Evolutionary conservation across 53 echinoderm and acorn worm species (phyloP).

Genomic region (Actinopyga echinites): DNA sequence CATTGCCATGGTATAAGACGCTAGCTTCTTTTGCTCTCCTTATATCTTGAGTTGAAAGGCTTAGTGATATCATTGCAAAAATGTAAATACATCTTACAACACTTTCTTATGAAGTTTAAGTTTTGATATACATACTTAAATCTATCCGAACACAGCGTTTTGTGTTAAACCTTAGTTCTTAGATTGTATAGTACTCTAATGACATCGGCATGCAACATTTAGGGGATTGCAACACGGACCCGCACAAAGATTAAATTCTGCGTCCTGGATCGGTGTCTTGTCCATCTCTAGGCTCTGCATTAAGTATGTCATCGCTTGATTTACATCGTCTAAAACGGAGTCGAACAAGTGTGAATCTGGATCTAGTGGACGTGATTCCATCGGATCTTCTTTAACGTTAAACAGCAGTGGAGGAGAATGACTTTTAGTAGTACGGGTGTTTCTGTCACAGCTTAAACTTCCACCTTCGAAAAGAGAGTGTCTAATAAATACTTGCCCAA

Average conservation of each 20-base stretch:
- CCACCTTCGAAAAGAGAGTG: slow-evolving; percentile 53
- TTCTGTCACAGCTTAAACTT: slow-evolving; percentile 42
- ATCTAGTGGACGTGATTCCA: slow-evolving; percentile 48
- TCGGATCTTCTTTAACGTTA: slow-evolving; percentile 50
- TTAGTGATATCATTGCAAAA: too few relatives aligned
- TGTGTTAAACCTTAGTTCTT: too few relatives aligned
- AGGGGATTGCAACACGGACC: slow-evolving; percentile 60
- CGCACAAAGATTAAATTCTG: background rate
- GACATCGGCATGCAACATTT: slow-evolving; percentile 61
- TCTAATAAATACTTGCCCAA: too few relatives aligned
- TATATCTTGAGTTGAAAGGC: too few relatives aligned
- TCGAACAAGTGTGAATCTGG: background rate
- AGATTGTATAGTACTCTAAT: too few relatives aligned
- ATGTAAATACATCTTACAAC: too few relatives aligned
- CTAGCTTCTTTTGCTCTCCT: too few relatives aligned
- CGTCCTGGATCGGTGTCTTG: slow-evolving; percentile 61
- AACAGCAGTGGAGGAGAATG: slow-evolving; percentile 71
- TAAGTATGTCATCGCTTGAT: slow-evolving; percentile 23
- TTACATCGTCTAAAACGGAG: slow-evolving; percentile 4
- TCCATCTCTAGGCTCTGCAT: slow-evolving; percentile 30
- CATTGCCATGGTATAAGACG: too few relatives aligned
- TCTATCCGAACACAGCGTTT: too few relatives aligned
- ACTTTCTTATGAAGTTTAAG: too few relatives aligned
- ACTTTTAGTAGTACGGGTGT: slow-evolving; percentile 8
- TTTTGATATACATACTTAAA: too few relatives aligned